Conservation (phyloP, 2,797 vertebrate species). For the Pseudopleuronectes americanus region DNA sequence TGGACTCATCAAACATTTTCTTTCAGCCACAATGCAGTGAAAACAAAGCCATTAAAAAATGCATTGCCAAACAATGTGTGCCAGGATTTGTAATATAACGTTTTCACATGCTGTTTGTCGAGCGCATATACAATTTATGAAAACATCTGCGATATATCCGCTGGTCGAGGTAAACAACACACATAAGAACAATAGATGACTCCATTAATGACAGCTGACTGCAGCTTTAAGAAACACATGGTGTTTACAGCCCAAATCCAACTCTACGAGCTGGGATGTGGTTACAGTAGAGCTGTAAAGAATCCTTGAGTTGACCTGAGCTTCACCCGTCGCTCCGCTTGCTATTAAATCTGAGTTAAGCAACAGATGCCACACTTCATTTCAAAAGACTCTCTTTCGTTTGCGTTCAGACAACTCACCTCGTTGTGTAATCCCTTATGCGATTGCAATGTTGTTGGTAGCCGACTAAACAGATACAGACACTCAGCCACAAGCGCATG, state of each 20-base stretch:
- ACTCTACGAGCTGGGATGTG: conserved; percentile 1
- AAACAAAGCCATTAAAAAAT: conserved; percentile 14
- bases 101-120: not conserved
- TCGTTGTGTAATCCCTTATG: not conserved
- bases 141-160: conserved; percentile 29
- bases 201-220: conserved; percentile 25
- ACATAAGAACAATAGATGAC: conserved; percentile 3
- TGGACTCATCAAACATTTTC: conserved; percentile 18
- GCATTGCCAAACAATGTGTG: conserved; percentile 2
- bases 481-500: conserved; percentile 13
- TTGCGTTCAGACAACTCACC: conserved; percentile 6
- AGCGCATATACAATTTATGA: conserved; percentile 1
- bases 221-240: conserved; percentile 8
- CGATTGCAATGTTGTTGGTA: conserved; percentile 14
- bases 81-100: not conserved
- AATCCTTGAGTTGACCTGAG: not conserved
- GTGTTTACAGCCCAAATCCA: conserved; percentile 1
- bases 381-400: conserved; percentile 1
- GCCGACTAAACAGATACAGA: not conserved
- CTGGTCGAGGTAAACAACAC: conserved; percentile 2
- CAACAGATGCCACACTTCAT: not conserved
- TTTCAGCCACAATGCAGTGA: not conserved
- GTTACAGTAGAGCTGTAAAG: conserved; percentile 8
- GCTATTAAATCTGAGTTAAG: conserved; percentile 3
- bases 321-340: conserved; percentile 1